Base-by-base conservation (phyloP, 2,113 vertebrate genomes). In the Zapus hudsonius region DNA sequence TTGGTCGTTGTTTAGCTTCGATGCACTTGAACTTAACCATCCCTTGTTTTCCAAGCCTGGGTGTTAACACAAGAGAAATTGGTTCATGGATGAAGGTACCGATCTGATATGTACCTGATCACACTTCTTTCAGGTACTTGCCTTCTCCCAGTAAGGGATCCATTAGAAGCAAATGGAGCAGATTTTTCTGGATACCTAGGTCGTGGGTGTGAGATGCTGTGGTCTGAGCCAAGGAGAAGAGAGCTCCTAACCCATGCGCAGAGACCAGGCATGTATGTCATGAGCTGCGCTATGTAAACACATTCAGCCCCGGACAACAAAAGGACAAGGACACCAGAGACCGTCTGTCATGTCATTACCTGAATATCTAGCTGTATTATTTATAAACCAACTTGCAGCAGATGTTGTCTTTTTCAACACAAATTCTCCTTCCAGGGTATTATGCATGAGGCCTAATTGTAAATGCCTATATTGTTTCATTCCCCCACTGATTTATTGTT, bases 21-120 rank as follows among this genome's bases (percentile, higher is more conserved):
- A 96, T 78, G 64, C 75, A 93, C 94, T 97, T 98, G 97, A 98
- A 96, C 97, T 98, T 97, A 88, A 94, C 88, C 96, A 95, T 96
- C 95, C 94, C 94, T 98, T 95, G 97, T 95, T 93, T 7, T 67
- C 96, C 96, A 93, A 95, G 86, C 88, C 80, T 67, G 93, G 52
- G 63, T 94, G 91, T 97, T 97, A 97, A 94, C 90, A 93, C 80
- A 96, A 91, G 97, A 94, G 94, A 92, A 94, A 87, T 94, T 90
- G 95, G 91, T 83, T 86, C 83, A 87, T 82, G 92, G 86, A 90
- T 97, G 83, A 86, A 96, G 96, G 89, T 93, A 81, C 15, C 76
- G 86, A 95, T 52, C 52, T 52, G 52, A 57, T 69, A 84, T 70
- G 85, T 1, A 20, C 96, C 94, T 7, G 3, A 95, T 94, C 97